A percentile compares a stretch with the other conserved stretches of the same genome.
These are phyloP conservation scores for Drosophila triauraria DNA, from an alignment of 1,140 invertebrate species.

Conservation along the genomic window DNA sequence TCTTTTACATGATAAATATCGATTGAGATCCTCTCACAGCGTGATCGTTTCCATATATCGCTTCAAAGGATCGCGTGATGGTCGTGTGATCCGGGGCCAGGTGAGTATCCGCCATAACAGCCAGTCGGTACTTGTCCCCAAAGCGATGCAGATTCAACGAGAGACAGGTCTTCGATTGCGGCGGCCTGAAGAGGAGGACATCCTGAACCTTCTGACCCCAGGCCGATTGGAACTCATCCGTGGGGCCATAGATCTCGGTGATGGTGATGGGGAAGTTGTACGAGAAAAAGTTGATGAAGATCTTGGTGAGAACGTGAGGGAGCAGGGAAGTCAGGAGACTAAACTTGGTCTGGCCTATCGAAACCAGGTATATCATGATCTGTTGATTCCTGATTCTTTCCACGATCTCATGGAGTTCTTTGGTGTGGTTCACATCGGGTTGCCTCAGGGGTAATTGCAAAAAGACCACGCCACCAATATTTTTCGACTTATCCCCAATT, in stretches of 20 bases:
- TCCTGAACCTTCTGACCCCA: constrained; percentile 90
- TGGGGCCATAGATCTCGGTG: constrained; percentile 88
- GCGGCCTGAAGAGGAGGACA: constrained; percentile 91
- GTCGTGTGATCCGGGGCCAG: constrained; percentile 87
- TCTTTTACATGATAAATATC: constrained; percentile 12
- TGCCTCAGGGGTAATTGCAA: constrained; percentile 85
- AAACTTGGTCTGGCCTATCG: constrained; percentile 88
- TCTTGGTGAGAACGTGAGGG: constrained; percentile 88
- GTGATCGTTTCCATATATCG: constrained; percentile 76
- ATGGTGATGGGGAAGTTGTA: constrained; percentile 90
- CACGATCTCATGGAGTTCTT: constrained; percentile 87
- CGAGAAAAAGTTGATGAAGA: constrained; percentile 90
- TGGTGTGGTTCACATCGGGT: constrained; percentile 74
- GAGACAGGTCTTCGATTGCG: constrained; percentile 92
- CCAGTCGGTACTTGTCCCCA: constrained; percentile 88
- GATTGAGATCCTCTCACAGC: constrained; percentile 35
- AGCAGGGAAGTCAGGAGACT: constrained; percentile 89
- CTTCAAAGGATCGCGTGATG: constrained; percentile 77
- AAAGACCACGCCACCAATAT: constrained; percentile 85
- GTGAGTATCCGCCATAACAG: constrained; percentile 91
- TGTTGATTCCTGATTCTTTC: constrained; percentile 88
- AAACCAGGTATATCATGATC: constrained; percentile 89
- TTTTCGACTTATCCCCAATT: constrained; percentile 61
- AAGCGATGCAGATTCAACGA: constrained; percentile 92
- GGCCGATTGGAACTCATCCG: constrained; percentile 84